Base-by-base conservation (phyloP, 2,113 vertebrate genomes). In the Capra hircus region DNA sequence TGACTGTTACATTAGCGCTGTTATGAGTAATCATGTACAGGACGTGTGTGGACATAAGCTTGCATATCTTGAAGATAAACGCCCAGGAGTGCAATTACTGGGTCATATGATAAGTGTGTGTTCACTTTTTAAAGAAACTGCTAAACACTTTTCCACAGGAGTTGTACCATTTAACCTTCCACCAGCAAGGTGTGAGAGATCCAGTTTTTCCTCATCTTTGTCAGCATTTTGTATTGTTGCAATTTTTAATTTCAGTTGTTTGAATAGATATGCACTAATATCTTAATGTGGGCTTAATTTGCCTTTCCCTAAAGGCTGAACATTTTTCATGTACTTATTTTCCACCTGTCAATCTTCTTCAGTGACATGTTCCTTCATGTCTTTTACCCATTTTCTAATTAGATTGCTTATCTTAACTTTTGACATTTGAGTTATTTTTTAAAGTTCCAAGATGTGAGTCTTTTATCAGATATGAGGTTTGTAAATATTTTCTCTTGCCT, bases 151-250 rank as follows among this genome's bases (percentile, higher is more conserved):
- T 94, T 33, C 82, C 52, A 45, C 52, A 60, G 43, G 30, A 71
- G 17, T 21, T 9, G 52, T n/a, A 16, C 45, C 33, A 16, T 28
- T 48, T 78, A 15, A 53, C 28, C 2, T 17, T 17, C 57, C 48
- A n/a, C n/a, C 43, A 36, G 71, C 28, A 8, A 16, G 1, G 0
- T 12, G 12, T 3, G 78, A 62, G 71, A 11, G 1, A n/a, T 17
- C 48, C 40, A 14, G 33, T 64, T n/a, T 64, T 50, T 57, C 67
- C 28, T 45, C 40, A n/a, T 25, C 33, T 19, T 52, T 45, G 52
- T n/a, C 40, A 6, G 12, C n/a, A 30, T 28, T 81, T 74, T 7
- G 43, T 10, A 2, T 6, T 2, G 50, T 59, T 43, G 15, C 27
- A 7, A 30, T 52, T 71, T 89, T 74, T 43, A n/a, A 8, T 9